Evolutionary conservation across 2,888 invertebrate species (phyloP), one percentile per base, ranked within the genome.

Genomic region (Actias luna): DNA sequence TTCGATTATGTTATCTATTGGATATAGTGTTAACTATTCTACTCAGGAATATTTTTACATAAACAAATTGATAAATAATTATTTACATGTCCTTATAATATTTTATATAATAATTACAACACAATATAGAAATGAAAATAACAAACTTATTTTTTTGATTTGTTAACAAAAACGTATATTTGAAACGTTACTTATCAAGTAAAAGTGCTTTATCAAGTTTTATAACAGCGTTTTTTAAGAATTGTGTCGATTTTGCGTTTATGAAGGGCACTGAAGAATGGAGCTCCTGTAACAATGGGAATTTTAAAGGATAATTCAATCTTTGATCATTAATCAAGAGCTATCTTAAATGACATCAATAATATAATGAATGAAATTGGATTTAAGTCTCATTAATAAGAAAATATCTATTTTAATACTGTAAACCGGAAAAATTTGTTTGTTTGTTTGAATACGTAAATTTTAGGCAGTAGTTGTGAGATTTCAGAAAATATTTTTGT

Each of bases 231-330:
- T 58, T 63, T 58, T 60, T 59, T 58, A 22, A 46, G 46, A 60
- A 57, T 61, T 50, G 35, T 58, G 55, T 58, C 58, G 58, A 63
- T 61, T 63, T 58, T 22, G 58, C 63, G 57, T 61, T 63, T 60
- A 35, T 63, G 55, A 58, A 61, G 55, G 36, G 55, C 3, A 39
- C 61, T 39, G 36, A 61, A 61, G 61, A 63, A 58, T 59, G 58
- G 52, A 52, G 36, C 35, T 59, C 59, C 58, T 31, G 50, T 31
- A 62, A 62, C 46, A 62, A 63, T 63, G 57, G 61, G 27, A 27
- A 12, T 29, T 50, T 61, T n/a, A 57, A 61, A 36, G 52, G 61
- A 35, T 36, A 39, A 27, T 55, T 18, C 27, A 57, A 57, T 39
- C 39, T 61, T 27, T 25, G 29, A 61, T 35, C 61, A 61, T 61